Evolutionary conservation across 2,888 invertebrate species (phyloP).

Genomic region (Euzophera pinguis): DNA sequence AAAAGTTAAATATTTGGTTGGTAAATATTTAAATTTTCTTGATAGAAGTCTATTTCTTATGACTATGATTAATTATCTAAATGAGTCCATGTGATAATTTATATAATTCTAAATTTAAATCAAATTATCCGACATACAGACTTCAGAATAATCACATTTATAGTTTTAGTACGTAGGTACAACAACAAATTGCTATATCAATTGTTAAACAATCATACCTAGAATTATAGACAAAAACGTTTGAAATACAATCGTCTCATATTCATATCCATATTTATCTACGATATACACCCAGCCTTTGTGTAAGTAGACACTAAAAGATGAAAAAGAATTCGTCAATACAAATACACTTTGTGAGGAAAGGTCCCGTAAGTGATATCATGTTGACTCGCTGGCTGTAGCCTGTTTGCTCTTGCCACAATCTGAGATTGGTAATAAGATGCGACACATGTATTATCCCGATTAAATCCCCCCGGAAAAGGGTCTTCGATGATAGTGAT

Average conservation of each 20-base stretch:
- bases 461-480: slow-evolving; percentile 68
- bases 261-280: slow-evolving; percentile 12
- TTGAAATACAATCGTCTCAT: neutral
- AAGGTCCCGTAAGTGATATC: slow-evolving; percentile 68
- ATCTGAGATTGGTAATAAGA: slow-evolving; percentile 77
- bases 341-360: slow-evolving; percentile 59
- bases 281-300: slow-evolving; percentile 33
- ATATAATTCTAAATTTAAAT: no score
- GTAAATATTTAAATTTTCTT: no score
- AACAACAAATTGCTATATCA: no score
- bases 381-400: slow-evolving; percentile 65
- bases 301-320: slow-evolving; percentile 43
- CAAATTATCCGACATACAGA: no score
- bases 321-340: slow-evolving; percentile 60
- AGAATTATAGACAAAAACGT: neutral
- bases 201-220: no score
- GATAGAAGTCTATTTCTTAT: no score
- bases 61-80: no score
- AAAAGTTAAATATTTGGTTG: no score
- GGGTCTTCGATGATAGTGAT: slow-evolving; percentile 64
- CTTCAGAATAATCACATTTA: no score
- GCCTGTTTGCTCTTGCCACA: slow-evolving; percentile 70
- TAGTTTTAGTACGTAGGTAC: no score
- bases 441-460: slow-evolving; percentile 76
- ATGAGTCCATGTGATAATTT: no score